Evolutionary conservation across 2,888 invertebrate species (phyloP), one percentile per base, ranked within the genome.

Genomic region (Pristionchus japonicus): DNA sequence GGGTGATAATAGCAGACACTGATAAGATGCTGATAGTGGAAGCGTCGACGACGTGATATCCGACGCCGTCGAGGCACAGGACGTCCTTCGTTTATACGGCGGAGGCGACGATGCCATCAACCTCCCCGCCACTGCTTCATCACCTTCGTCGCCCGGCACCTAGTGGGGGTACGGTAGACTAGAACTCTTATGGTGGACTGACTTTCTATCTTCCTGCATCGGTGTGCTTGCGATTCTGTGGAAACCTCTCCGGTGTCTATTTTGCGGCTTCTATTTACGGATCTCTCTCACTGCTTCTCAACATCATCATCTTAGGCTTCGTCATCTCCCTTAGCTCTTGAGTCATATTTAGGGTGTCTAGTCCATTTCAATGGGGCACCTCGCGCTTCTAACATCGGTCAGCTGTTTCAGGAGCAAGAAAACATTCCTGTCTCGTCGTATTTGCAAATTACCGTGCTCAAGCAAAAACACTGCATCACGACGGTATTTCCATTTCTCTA

Each of bases 1-100:
- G 9, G 93, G 93, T 11, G 92, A 92, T n/a, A 93, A 89, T 67
- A 93, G 89, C 70, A 93, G 89, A 61, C 92, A 93, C 88, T 93
- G 93, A 90, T 93, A 93, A 70, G 91, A 91, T 20, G 90, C 89
- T 17, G 91, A 91, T 89, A 91, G 90, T 15, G 93, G 91, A 82
- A 92, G 92, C 20, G 92, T 91, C 17, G 91, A 89, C 47, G 92
- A 91, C 57, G 90, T 88, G 34, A 93, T 13, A 9, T 77, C 70
- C 13, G 91, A 90, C 49, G 91, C 91, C 34, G 89, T 88, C 40
- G 93, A 92, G 4, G 93, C 91, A 61, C 91, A 92, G 23, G 90
- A 90, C 67, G 91, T 90, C 57, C 93, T 88, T 37, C 93, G 88
- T 47, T 93, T 88, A 70, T 93, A 93, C 13, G 93, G 93, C 27